Base-by-base conservation (phyloP, 1,140 invertebrate genomes). In the Monomorium pharaonis region DNA sequence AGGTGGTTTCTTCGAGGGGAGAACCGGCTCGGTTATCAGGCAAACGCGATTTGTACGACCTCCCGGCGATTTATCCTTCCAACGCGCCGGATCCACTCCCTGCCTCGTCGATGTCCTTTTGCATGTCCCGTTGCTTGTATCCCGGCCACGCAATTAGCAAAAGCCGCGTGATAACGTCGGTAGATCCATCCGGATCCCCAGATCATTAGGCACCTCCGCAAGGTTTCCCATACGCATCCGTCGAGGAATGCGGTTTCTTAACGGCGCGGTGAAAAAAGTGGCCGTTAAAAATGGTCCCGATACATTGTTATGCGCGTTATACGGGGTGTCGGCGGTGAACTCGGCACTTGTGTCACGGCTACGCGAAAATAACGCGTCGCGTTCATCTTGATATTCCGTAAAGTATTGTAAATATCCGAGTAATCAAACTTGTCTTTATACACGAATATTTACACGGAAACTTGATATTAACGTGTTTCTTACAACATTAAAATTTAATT, bases 81-180 rank as follows among this genome's bases (percentile, higher is more conserved):
- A 16, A 47, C 12, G 47, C 14, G 37, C 47, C 30, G 30, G 33
- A 18, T 67, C n/a, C 27, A n/a, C n/a, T 42, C 24, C n/a, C 0
- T 9, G 7, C 37, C 18, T 83, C 58, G 42, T 56, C 10, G n/a
- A n/a, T n/a, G 18, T 83, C 58, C 76, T 56, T 30, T 54, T 72
- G 27, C n/a, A 37, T 69, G 58, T 60, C 49, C 56, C 47, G 37
- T n/a, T 9, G 58, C 74, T 85, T 80, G 80, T 85, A 85, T 51
- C 44, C 72, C 72, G 85, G 62, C 76, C 81, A 87, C 78, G 90
- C 90, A 93, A 93, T 93, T 93, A 93, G 91, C 89, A 91, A 87
- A 65, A 80, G 51, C 85, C 56, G 54, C 56, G 67, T 72, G 92
- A 93, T 92, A 92, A 70, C 86, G 90, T 91, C 90, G 86, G 27